Conservation (phyloP, 2,113 vertebrate species). For the Etheostoma spectabile region DNA sequence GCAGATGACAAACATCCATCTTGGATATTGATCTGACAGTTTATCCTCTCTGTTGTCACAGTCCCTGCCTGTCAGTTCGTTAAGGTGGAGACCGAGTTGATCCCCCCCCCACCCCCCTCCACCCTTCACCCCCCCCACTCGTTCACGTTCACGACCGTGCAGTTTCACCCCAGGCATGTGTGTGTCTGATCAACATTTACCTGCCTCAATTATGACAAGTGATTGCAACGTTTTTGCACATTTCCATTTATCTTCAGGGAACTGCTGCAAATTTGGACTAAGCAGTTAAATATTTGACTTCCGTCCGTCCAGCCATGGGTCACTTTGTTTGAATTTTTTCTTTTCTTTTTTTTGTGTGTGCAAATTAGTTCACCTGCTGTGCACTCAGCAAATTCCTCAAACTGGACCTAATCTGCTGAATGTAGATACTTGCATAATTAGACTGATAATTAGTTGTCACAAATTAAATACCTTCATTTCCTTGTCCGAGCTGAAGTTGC, state of each 20-base stretch:
- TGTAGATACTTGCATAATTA: conserved; percentile 22
- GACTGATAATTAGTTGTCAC: conserved; percentile 35
- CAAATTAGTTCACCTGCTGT: conserved; percentile 55
- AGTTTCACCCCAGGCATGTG: conserved; percentile 50
- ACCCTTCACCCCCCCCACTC: no score
- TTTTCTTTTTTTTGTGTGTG: not conserved
- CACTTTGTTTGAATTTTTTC: conserved; percentile 51
- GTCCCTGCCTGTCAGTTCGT: conserved; percentile 39
- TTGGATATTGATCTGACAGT: conserved; percentile 35
- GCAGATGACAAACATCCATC: conserved; percentile 46
- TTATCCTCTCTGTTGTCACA: conserved; percentile 32
- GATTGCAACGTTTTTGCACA: conserved; percentile 24
- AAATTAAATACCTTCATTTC: conserved; percentile 36
- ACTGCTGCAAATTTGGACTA: conserved; percentile 42
- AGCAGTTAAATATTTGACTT: conserved; percentile 67
- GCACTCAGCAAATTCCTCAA: conserved; percentile 19
- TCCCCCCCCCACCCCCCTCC: no score
- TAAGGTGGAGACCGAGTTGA: conserved; percentile 20
- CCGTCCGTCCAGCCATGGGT: conserved; percentile 48
- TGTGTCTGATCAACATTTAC: conserved; percentile 47
- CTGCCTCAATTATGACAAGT: conserved; percentile 37
- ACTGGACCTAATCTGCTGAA: conserved; percentile 26
- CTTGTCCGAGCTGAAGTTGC: conserved; percentile 24
- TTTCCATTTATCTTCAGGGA: conserved; percentile 24
- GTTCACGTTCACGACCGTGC: no score